Evolutionary conservation across 2,113 vertebrate species (phyloP), one percentile per base, ranked within the genome.

Genomic region (Diphyllodes magnificus): DNA sequence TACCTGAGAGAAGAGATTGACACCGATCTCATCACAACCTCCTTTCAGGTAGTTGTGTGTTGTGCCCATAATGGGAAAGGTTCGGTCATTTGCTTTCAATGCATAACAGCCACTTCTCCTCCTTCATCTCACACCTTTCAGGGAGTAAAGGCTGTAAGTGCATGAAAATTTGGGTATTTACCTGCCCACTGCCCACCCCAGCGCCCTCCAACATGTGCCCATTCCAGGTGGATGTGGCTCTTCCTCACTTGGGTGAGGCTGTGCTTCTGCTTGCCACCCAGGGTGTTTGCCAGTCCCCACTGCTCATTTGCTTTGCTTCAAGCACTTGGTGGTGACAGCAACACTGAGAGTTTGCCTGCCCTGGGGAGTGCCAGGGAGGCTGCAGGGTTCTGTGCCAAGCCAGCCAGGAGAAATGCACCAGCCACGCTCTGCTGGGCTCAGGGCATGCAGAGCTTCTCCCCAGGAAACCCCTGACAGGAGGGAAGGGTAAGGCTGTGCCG

Each of bases 161-260:
- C 13, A 27, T 2, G 7, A 23, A 8, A 24, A 3, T 0, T 16
- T 22, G 13, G 11, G 15, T 83, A 10, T 77, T 88, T 27, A 37
- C 35, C 53, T 56, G 27, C 31, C 31, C 2, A 2, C 40, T 1
- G 8, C 28, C 30, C 6, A 1, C 1, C 0, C 22, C 31, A 63
- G 20, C 22, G 53, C 5, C 11, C 53, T 47, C 44, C 49, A 86
- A 59, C 80, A 72, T 7, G 1, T 40, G 42, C 11, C 51, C 4
- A 1, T 56, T 54, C 30, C 13, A 4, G 33, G 35, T n/a, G 30
- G 16, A 59, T 35, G 23, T 6, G 12, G 40, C 21, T 51, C 24
- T 60, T 73, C 45, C 19, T 23, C 3, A 0, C 20, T 25, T 31
- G n/a, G 1, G 2, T 21, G 10, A 73, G 31, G 31, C 40, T 66